Evolutionary conservation across 2,113 vertebrate genomes (phyloP), one percentile per base, ranked within the genome.

Genomic region (Saimiri boliviensis): DNA sequence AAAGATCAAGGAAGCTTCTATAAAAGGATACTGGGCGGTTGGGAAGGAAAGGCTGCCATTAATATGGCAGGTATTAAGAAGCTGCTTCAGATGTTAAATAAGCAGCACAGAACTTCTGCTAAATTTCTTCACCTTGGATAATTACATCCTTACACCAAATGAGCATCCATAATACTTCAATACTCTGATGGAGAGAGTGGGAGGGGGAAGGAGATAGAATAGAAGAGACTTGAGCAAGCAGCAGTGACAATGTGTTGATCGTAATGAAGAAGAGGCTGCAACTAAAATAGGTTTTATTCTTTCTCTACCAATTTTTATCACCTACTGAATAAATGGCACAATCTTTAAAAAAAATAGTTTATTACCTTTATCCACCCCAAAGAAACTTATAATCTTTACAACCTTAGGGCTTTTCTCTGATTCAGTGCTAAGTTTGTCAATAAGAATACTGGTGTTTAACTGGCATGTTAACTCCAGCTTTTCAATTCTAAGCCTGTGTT

Each of bases 41-140:
- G 12, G 27, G 13, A 17, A 40, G 8, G 2, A 2, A 14, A 71
- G 49, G 66, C 79, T 92, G 42, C 10, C n/a, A 32, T 92, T 86
- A 90, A 54, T 70, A 94, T 8, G 13, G 58, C 37, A 96, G 63
- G 79, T 96, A 74, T 81, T 94, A 90, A 87, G 35, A 91, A 93
- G n/a, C 21, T 83, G 56, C n/a, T 83, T 93, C 40, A 74, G 37
- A 71, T 86, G 30, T 74, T 89, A 83, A 84, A 19, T 49, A 68
- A 47, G 58, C 9, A 81, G 58, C 60, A 89, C 21, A 52, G 47
- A 74, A 8, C 25, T 42, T 73, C 49, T 74, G 16, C 10, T 35
- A 58, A 73, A n/a, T 76, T 68, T 66, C 30, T 49, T 93, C 37
- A 79, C 45, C 14, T 88, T 82, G 21, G 11, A 71, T 81, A 84